Evolutionary conservation across 2,888 invertebrate genomes (phyloP), one percentile per base, ranked within the genome.

Genomic region (Lamproptera curius): DNA sequence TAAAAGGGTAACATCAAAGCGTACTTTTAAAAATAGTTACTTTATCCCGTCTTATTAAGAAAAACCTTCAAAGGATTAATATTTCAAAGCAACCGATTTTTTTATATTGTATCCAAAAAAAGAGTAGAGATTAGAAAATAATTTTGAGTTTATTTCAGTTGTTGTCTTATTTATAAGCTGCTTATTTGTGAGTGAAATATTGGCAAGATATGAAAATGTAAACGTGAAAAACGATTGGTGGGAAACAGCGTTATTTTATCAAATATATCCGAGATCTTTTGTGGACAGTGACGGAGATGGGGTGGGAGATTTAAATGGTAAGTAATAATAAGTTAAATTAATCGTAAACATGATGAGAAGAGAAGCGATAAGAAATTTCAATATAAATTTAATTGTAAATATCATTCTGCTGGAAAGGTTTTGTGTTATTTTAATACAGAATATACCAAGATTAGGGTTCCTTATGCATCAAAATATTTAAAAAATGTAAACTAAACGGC

Each of bases 221-320:
- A 71, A 76, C 42, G 10, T 72, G 0, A 74, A 63, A 11, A 66
- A 68, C 16, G 90, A 90, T 55, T 96, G 97, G 97, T 96, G 94
- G 92, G 90, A 93, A 60, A 91, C 90, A 9, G 90, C 92, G 1
- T 89, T 91, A 0, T 89, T 95, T 53, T 97, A 97, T 74, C 93
- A 95, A 69, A 91, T 95, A 40, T 94, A 94, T 68, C 91, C 93
- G 0, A 89, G 93, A 55, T 94, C 95, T 0, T 96, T 95, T 73
- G 90, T 90, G 79, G 97, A 97, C 69, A 91, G 92, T 42, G 82
- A 94, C 66, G 91, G 91, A 0, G 93, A 95, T 69, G 96, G 96
- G 0, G 71, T 93, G 0, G 91, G 91, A 0, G 91, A 91, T 67
- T 58, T 91, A 0, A 84, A 79, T 58, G 91, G 91, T 88, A 62